Conservation (phyloP, 35 echinoderm and acorn worm genomes). For the Holothuria glaberrima region DNA sequence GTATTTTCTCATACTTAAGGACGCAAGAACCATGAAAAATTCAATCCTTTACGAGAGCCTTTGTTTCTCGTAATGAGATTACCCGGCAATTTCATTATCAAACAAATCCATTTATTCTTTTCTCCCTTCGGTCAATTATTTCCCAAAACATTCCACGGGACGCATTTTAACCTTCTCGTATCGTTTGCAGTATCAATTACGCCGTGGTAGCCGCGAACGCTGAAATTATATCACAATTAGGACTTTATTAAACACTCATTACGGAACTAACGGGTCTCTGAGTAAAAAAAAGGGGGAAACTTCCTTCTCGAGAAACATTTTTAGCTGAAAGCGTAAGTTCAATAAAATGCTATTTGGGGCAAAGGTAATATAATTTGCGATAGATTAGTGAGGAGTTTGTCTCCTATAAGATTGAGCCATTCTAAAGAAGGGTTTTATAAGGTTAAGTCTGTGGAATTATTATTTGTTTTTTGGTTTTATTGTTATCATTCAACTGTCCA, state of each 20-base stretch:
- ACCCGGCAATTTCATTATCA: constrained; percentile 60
- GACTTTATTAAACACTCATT: constrained; percentile 53
- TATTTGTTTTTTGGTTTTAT: too few species aligned
- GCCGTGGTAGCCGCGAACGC: constrained; percentile 30
- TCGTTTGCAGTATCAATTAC: constrained; percentile 58
- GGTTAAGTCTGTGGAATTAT: too few species aligned
- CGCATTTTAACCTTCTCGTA: constrained; percentile 46
- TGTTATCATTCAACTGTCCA: too few species aligned
- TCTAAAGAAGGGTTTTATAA: too few species aligned
- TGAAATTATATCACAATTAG: constrained; percentile 59
- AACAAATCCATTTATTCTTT: constrained; percentile 63
- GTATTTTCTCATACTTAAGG: constrained; percentile 58
- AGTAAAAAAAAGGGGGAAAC: constrained; percentile 23
- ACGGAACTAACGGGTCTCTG: constrained; percentile 16
- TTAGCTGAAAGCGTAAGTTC: constrained; percentile 47
- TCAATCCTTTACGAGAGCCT: constrained; percentile 45
- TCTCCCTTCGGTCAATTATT: constrained; percentile 56
- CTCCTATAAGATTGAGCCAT: constrained; percentile 5
- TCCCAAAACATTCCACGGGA: constrained; percentile 50
- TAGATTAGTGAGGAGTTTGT: constrained; percentile 15
- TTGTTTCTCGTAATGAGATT: constrained; percentile 61
- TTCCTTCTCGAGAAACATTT: constrained; percentile 20
- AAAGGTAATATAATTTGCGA: constrained; percentile 60
- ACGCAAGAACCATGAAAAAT: constrained; percentile 55
- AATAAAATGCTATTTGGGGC: constrained; percentile 60